Evolutionary conservation across 2,113 vertebrate species (phyloP).

Genomic region (Oxygymnocypris stewartii): DNA sequence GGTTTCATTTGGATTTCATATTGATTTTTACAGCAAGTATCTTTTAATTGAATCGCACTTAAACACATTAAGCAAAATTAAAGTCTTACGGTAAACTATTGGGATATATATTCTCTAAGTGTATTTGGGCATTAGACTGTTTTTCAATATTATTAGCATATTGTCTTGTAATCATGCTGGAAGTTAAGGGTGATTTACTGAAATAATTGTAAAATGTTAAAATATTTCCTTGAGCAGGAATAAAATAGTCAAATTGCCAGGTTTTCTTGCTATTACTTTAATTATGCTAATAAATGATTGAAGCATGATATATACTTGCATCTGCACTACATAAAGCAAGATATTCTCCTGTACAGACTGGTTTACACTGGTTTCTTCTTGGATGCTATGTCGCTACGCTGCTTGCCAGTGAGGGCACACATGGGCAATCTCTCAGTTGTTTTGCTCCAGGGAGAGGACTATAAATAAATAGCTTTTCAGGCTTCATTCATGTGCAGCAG

Average conservation of each 20-base stretch:
- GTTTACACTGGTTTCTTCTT: constrained; percentile 41
- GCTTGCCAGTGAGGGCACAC: constrained; percentile 61
- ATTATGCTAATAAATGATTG: background rate
- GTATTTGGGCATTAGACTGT: background rate
- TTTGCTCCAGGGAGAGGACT: constrained; percentile 65
- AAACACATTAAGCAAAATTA: background rate
- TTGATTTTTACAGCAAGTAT: background rate
- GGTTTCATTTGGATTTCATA: background rate
- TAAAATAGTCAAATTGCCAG: background rate
- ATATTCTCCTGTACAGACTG: constrained; percentile 4
- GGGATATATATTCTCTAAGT: background rate
- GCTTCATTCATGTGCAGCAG: constrained; percentile 69
- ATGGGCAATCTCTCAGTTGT: constrained; percentile 60
- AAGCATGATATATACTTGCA: background rate
- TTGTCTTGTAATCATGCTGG: background rate
- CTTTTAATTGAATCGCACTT: background rate
- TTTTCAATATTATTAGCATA: background rate
- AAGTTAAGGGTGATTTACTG: background rate
- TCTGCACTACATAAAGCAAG: background rate
- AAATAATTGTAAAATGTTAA: background rate
- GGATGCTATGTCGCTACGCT: background rate
- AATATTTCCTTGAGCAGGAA: background rate
- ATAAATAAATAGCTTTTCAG: constrained; percentile 70
- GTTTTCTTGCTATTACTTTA: background rate
- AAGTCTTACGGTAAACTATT: background rate